A percentile compares a stretch with the other conserved stretches of the same genome.
Conservation (phyloP, 2,113 vertebrate genomes). For the Etia nguti region DNA sequence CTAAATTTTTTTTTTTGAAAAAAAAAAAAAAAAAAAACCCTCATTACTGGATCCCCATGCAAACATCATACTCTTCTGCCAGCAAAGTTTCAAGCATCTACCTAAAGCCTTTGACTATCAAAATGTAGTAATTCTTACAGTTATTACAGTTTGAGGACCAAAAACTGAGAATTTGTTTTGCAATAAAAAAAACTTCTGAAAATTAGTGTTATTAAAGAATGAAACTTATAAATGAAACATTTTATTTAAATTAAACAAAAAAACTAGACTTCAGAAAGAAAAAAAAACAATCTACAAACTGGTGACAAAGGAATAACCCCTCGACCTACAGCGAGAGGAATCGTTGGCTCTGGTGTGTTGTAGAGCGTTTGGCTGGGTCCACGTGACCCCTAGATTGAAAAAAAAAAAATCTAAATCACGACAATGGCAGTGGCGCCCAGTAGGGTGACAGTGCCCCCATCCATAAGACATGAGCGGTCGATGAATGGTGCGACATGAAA, state of each 20-base stretch:
- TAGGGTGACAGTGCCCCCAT: not conserved
- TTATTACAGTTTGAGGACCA: not conserved
- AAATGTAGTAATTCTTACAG: not conserved
- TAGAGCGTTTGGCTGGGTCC: not conserved
- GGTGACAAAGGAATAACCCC: not conserved
- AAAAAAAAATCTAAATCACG: not conserved
- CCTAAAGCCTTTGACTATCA: not conserved
- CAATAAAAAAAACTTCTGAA: not conserved
- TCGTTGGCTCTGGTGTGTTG: not conserved
- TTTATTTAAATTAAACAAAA: not conserved
- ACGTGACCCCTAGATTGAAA: not conserved
- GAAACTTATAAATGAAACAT: not conserved
- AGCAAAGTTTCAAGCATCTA: not conserved
- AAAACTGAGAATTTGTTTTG: not conserved
- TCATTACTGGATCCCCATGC: not conserved
- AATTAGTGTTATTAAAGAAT: not conserved
- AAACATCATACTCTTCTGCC: not conserved
- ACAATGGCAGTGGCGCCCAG: rapidly evolving
- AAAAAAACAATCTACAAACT: not conserved
- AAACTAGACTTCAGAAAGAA: not conserved
- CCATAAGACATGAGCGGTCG: not conserved
- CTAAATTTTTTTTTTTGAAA: too few relatives aligned
- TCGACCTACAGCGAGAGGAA: not conserved
- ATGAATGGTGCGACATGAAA: not conserved
- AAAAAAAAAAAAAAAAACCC: too few relatives aligned